Percentiles rank a stretch among this genome's conserved stretches.
phyloP scores from a whole-genome alignment of 2,113 vertebrate genomes.

The Riparia riparia region DNA sequence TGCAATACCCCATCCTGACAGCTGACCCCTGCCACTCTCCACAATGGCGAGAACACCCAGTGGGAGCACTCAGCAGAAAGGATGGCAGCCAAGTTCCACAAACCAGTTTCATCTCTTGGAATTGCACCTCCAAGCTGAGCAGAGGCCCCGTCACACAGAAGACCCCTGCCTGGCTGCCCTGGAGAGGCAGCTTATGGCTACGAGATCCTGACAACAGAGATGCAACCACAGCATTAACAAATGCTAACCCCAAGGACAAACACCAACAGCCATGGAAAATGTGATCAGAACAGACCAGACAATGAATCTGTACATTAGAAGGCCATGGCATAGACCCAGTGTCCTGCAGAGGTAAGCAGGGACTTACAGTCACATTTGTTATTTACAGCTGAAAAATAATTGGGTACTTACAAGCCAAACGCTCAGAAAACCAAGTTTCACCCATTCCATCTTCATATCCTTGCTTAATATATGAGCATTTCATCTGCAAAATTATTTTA shows the following conservation, averaged over 20 bases:
- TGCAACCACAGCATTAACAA: background rate
- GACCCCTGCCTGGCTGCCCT: background rate
- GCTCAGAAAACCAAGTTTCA: background rate
- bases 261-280: background rate
- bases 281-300: background rate
- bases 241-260: background rate
- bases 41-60: accelerated
- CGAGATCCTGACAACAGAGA: background rate
- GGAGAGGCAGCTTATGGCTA: background rate
- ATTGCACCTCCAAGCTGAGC: background rate
- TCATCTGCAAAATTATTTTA: conserved; percentile 50
- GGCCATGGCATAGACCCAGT: background rate
- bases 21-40: background rate
- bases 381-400: conserved; percentile 25
- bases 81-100: background rate
- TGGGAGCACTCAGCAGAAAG: background rate
- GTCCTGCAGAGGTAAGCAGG: background rate
- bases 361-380: background rate
- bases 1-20: background rate
- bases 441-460: background rate
- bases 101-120: background rate
- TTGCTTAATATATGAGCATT: conserved; percentile 39
- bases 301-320: background rate
- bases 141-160: accelerated
- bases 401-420: background rate